Evolutionary conservation across 2,888 invertebrate genomes (phyloP).

Genomic region (Rapana venosa): DNA sequence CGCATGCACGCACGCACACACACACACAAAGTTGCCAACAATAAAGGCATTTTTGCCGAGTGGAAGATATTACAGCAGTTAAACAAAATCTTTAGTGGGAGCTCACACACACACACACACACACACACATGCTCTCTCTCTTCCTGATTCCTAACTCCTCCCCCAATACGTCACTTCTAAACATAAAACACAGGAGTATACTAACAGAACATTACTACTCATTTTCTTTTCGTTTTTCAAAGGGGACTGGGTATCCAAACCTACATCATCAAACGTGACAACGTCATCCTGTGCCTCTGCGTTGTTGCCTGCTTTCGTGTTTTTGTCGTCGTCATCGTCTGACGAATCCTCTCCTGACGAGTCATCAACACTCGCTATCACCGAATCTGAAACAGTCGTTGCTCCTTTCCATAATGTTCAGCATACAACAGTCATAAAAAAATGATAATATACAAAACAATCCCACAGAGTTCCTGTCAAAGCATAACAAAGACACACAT

Average conservation of each 20-base stretch:
- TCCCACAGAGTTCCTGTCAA: not conserved
- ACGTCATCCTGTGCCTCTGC: constrained; percentile 44
- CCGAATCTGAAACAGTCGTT: constrained; percentile 40
- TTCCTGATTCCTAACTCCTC: no score
- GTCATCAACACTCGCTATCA: constrained; percentile 51
- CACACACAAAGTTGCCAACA: no score
- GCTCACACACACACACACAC: no score
- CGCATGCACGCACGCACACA: no score
- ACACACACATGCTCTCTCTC: no score
- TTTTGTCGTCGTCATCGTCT: constrained; percentile 63
- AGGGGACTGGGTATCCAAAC: constrained; percentile 1
- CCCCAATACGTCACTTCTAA: no score
- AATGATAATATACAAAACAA: not conserved
- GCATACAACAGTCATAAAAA: not conserved
- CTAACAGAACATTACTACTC: no score
- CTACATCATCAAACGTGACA: constrained; percentile 47
- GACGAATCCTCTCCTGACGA: constrained; percentile 66
- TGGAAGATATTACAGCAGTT: no score
- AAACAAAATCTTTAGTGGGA: no score
- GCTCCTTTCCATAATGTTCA: not conserved
- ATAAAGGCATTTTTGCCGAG: no score
- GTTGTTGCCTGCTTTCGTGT: constrained; percentile 45
- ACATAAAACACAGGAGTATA: no score
- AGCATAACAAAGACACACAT: not conserved
- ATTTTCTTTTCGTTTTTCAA: no score